Evolutionary conservation across 1,140 invertebrate genomes (phyloP).

Genomic region (Zaprionus capensis): DNA sequence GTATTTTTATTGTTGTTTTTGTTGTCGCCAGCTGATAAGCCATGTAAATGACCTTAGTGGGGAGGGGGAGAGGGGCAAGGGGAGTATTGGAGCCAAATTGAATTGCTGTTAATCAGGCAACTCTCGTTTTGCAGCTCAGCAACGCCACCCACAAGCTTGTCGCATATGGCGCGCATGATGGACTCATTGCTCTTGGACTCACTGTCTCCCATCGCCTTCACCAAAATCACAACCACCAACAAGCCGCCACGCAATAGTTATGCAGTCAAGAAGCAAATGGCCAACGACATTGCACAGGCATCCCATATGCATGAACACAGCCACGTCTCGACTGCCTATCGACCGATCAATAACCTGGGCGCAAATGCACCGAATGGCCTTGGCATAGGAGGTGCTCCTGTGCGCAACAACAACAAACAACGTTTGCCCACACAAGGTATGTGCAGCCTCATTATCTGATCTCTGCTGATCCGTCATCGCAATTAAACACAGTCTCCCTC

Average conservation of each 20-base stretch:
- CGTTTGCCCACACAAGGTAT: conserved; percentile 80
- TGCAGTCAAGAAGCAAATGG: conserved; percentile 44
- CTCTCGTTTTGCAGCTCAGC: conserved; percentile 69
- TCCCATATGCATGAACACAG: conserved; percentile 11
- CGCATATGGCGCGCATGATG: conserved; percentile 90
- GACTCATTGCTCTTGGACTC: conserved; percentile 88
- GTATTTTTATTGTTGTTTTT: conserved; percentile 13
- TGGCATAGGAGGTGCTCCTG: conserved; percentile 61
- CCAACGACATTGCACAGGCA: conserved; percentile 16
- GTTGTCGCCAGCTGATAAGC: conserved; percentile 48
- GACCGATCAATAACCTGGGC: conserved; percentile 67
- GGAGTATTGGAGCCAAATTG: conserved; percentile 48
- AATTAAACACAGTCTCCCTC: conserved; percentile 66
- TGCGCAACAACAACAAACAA: conserved; percentile 67
- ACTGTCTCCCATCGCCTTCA: conserved; percentile 87
- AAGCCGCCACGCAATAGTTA: conserved; percentile 65
- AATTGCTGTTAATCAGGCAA: conserved; percentile 38
- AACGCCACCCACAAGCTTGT: conserved; percentile 85
- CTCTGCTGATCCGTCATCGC: conserved; percentile 36
- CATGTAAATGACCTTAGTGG: conserved; percentile 66
- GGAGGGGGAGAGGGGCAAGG: not conserved
- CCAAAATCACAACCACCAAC: conserved; percentile 86
- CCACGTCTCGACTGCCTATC: conserved; percentile 38
- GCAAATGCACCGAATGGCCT: conserved; percentile 83
- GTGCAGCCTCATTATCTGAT: conserved; percentile 25